Percentiles rank a stretch among this genome's conserved stretches.
Conservation (phyloP, 2,888 invertebrate species). For the Erynnis tages region DNA sequence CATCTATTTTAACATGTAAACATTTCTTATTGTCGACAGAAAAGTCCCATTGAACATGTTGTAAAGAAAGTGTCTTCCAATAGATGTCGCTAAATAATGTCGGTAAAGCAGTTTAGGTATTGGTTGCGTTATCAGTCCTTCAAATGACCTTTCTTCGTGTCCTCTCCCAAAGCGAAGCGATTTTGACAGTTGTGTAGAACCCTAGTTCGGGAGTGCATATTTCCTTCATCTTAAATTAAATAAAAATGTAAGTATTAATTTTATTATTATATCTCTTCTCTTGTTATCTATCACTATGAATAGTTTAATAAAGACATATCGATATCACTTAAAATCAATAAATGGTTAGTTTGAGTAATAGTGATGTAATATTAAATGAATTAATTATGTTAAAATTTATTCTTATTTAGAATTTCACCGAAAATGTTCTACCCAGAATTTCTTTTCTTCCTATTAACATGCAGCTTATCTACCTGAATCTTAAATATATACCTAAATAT, state of each 20-base stretch:
- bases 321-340: neutral
- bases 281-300: constrained; percentile 2
- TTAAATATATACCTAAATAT: too few relatives aligned
- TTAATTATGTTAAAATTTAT: neutral
- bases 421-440: too few relatives aligned
- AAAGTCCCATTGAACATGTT: too few relatives aligned
- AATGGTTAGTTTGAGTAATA: constrained; percentile 17
- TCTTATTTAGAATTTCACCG: too few relatives aligned
- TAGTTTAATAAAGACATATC: neutral
- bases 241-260: constrained; percentile 44
- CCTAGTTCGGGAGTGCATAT: constrained; percentile 65
- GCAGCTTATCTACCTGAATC: too few relatives aligned
- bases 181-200: constrained; percentile 66
- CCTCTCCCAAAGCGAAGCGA: constrained; percentile 53
- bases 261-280: constrained; percentile 24
- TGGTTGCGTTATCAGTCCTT: constrained; percentile 60
- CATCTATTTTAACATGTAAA: too few relatives aligned
- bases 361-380: constrained; percentile 20
- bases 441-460: too few relatives aligned
- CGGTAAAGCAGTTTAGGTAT: constrained; percentile 27
- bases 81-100: constrained; percentile 13
- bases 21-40: too few relatives aligned
- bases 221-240: constrained; percentile 40
- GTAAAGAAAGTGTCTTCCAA: too few relatives aligned
- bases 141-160: constrained; percentile 76